Percentiles rank a stretch among this genome's conserved stretches.
These are phyloP conservation scores for Podabrus alpinus DNA, from an alignment of 2,888 invertebrate species.

Conservation along the genomic window DNA sequence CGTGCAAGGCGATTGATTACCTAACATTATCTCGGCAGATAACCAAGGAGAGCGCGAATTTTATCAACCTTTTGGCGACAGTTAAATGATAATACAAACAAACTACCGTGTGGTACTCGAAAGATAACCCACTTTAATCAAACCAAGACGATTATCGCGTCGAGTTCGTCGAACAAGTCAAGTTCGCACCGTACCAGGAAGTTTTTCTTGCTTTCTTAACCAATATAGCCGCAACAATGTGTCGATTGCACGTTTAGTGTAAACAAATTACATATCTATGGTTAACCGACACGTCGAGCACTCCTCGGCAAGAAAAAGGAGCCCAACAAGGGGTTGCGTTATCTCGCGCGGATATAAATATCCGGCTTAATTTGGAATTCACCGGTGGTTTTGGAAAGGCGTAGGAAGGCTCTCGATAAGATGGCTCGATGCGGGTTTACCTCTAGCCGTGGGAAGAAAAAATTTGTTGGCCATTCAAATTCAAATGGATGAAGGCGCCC, in stretches of 20 bases:
- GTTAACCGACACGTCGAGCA: neutral
- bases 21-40: neutral
- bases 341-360: neutral
- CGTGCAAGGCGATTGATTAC: neutral
- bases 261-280: neutral
- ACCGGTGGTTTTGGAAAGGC: neutral
- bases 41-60: neutral
- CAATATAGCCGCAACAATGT: neutral
- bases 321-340: neutral
- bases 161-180: too few species aligned
- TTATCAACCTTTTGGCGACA: neutral
- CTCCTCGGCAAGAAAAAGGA: neutral
- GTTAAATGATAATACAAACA: neutral
- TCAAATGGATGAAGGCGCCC: neutral
- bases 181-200: neutral
- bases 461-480: neutral
- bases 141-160: too few species aligned
- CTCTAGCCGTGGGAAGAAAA: neutral
- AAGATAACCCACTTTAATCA: neutral
- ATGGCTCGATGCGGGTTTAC: neutral
- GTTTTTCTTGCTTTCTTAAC: neutral
- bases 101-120: neutral
- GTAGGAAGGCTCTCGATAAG: neutral
- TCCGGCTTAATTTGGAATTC: neutral
- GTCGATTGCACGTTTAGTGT: neutral